Conservation (phyloP, 1,140 invertebrate genomes). For the Sarcophaga bullata region DNA sequence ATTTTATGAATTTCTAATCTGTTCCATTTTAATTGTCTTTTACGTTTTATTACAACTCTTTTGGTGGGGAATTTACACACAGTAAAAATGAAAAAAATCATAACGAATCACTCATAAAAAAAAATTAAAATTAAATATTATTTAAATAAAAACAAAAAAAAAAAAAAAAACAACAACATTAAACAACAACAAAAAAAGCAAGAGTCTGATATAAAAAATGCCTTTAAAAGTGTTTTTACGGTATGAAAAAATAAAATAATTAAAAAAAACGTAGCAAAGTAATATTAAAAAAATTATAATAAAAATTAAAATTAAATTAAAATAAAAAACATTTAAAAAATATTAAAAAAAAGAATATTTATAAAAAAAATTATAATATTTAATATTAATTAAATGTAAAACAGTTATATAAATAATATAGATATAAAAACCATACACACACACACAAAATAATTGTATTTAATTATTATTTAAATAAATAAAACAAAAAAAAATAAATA, state of each 20-base stretch:
- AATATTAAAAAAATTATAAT: not conserved
- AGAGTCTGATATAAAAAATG: constrained; percentile 46
- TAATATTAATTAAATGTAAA: not conserved
- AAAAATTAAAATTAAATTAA: constrained; percentile 24
- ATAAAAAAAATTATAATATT: constrained; percentile 20
- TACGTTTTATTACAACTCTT: not conserved
- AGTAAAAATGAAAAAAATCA: not conserved
- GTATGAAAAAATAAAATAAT: constrained; percentile 35
- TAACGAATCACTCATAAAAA: not conserved
- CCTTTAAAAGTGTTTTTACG: constrained; percentile 43
- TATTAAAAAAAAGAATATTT: not conserved
- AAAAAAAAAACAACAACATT: no score
- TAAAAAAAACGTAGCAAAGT: not conserved
- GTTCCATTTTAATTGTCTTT: no score
- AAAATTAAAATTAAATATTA: not conserved
- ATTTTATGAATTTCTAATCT: no score
- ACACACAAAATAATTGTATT: not conserved
- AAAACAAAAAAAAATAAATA: not conserved
- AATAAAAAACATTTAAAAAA: constrained; percentile 4
- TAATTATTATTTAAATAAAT: constrained; percentile 4
- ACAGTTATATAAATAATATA: not conserved
- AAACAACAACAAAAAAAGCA: constrained; percentile 43
- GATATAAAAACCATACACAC: no score
- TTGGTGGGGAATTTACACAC: not conserved
- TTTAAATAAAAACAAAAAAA: constrained; percentile 25